These are phyloP conservation scores for Carollia perspicillata DNA, from an alignment of 2,113 vertebrate genomes.

Conservation along the genomic window DNA sequence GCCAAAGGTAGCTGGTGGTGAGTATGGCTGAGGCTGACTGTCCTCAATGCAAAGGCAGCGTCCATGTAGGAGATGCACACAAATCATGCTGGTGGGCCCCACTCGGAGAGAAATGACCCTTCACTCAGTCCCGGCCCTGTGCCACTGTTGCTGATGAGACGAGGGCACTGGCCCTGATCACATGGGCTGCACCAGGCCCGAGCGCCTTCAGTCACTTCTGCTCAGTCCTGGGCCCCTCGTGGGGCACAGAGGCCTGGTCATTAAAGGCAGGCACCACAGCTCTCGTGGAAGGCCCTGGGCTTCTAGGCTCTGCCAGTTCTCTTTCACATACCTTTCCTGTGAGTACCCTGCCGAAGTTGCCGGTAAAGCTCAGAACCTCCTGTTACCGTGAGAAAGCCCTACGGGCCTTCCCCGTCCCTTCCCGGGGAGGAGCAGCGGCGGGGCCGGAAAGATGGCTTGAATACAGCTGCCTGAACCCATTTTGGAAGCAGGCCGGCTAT, in stretches of 20 bases:
- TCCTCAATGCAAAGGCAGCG: not conserved
- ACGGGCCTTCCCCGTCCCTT: not conserved
- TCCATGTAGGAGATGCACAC: not conserved
- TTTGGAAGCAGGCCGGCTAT: conserved; percentile 20
- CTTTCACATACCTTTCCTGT: conserved; percentile 33
- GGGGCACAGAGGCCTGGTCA: not conserved
- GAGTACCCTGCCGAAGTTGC: conserved; percentile 27
- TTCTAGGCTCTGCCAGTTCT: not conserved
- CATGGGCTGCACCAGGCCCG: not conserved
- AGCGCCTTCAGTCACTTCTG: no score
- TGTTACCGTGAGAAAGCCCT: conserved; percentile 40
- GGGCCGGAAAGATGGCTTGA: not conserved
- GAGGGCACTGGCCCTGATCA: rapidly evolving
- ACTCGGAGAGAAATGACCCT: conserved; percentile 15
- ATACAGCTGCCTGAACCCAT: not conserved
- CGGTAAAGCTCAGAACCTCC: not conserved
- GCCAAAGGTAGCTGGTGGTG: not conserved
- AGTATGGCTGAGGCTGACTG: not conserved
- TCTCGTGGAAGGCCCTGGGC: not conserved
- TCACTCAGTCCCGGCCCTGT: not conserved
- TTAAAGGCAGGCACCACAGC: not conserved
- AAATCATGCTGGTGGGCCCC: conserved; percentile 34
- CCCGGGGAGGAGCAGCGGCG: not conserved
- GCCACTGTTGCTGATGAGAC: not conserved
- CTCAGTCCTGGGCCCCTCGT: not conserved